Conservation (phyloP, 1,140 invertebrate genomes). For the Heliothis subflexa region DNA sequence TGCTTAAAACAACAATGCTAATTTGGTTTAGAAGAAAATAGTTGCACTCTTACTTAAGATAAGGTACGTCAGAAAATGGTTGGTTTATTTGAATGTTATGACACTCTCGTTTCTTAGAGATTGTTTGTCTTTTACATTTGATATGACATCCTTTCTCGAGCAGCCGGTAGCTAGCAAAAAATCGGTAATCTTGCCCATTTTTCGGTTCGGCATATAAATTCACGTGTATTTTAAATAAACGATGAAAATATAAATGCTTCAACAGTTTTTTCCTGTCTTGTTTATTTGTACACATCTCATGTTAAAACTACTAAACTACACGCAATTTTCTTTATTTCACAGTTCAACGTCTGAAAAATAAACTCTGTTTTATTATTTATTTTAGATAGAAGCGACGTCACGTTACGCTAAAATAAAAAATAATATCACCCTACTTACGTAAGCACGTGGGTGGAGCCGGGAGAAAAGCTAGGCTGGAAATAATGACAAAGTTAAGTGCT, state of each 20-base stretch:
- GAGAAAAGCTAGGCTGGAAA: conserved; percentile 31
- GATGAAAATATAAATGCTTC: neutral
- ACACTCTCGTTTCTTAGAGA: neutral
- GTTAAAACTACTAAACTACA: conserved; percentile 8
- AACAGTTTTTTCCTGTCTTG: neutral
- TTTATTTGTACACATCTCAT: conserved; percentile 13
- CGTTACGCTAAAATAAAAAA: conserved; percentile 21
- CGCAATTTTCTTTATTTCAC: conserved; percentile 8
- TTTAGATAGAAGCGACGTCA: conserved; percentile 24
- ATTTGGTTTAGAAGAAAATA: conserved; percentile 52
- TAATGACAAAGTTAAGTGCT: conserved; percentile 37
- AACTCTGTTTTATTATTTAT: conserved; percentile 12
- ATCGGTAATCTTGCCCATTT: too few species aligned
- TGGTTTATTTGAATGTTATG: neutral
- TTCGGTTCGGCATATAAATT: neutral
- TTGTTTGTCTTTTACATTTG: neutral
- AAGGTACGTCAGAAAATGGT: neutral
- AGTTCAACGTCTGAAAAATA: conserved; percentile 1
- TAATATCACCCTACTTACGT: conserved; percentile 25
- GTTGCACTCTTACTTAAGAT: neutral
- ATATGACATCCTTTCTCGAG: neutral
- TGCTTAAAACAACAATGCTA: conserved; percentile 52
- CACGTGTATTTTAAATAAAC: neutral
- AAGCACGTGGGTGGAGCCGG: conserved; percentile 28
- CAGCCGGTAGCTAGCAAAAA: neutral